Evolutionary conservation across 2,888 invertebrate genomes (phyloP).

Genomic region (Melanophora roralis): DNA sequence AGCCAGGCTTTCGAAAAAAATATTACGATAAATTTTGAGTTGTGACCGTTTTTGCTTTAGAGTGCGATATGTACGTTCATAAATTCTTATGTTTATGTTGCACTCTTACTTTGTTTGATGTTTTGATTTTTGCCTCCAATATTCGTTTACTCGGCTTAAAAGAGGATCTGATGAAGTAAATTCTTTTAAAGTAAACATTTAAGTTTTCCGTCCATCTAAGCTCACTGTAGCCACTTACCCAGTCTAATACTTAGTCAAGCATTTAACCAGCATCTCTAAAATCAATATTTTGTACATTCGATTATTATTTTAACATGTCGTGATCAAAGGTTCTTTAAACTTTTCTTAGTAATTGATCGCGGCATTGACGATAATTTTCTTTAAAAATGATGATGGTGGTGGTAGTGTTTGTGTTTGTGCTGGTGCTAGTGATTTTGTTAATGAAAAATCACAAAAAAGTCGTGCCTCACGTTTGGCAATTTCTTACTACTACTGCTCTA

Average conservation of each 20-base stretch:
- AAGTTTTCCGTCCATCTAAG: too few relatives aligned
- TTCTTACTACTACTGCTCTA: slow-evolving; percentile 30
- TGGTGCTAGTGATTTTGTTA: not conserved
- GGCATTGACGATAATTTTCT: slow-evolving; percentile 4
- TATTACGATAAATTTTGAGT: too few relatives aligned
- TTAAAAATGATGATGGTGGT: not conserved
- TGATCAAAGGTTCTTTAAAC: slow-evolving; percentile 51
- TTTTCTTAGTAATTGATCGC: slow-evolving; percentile 44
- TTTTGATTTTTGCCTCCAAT: slow-evolving; percentile 51
- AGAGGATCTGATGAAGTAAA: slow-evolving; percentile 24
- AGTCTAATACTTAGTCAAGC: not conserved
- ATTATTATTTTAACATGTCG: slow-evolving; percentile 34
- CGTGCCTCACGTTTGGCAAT: slow-evolving; percentile 59
- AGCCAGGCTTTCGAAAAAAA: too few relatives aligned
- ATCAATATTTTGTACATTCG: slow-evolving; percentile 28
- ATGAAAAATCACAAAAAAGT: slow-evolving; percentile 51
- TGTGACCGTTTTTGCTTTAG: too few relatives aligned
- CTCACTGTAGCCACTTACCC: slow-evolving; percentile 4
- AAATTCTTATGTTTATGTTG: not conserved
- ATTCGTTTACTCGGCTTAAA: not conserved
- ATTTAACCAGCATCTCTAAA: slow-evolving; percentile 37
- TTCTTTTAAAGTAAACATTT: too few relatives aligned
- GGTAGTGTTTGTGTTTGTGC: not conserved
- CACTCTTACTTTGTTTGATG: not conserved
- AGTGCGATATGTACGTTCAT: not conserved